phyloP scores from a whole-genome alignment of 2,113 vertebrate species.

The Dipodomys ordii region DNA sequence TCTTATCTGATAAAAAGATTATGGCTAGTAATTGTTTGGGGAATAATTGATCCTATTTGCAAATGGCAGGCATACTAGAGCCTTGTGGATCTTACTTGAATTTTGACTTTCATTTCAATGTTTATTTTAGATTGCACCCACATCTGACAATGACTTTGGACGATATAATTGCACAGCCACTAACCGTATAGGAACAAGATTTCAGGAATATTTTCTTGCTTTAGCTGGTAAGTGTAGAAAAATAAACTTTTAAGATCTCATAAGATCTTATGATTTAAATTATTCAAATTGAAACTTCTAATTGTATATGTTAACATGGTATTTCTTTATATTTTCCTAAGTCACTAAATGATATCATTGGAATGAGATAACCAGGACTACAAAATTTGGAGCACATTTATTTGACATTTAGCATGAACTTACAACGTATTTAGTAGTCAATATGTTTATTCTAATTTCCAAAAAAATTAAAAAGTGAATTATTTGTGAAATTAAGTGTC shows the following conservation, averaged over 20 bases:
- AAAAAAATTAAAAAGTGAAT: not conserved
- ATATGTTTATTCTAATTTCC: not conserved
- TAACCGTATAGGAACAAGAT: constrained; percentile 95
- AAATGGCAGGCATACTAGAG: not conserved
- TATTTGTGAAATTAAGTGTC: not conserved
- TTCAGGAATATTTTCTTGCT: constrained; percentile 96
- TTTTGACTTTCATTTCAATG: not conserved
- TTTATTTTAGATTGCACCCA: constrained; percentile 93
- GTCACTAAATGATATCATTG: not conserved
- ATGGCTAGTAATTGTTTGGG: not conserved
- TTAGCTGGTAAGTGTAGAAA: constrained; percentile 93
- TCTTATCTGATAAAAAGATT: not conserved
- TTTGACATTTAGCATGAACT: not conserved
- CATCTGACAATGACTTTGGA: constrained; percentile 97
- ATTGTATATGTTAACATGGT: not conserved
- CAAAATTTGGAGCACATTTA: not conserved
- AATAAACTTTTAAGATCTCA: constrained; percentile 2
- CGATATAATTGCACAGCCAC: constrained; percentile 97
- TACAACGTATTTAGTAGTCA: not conserved
- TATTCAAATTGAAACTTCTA: not conserved
- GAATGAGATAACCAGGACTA: not conserved
- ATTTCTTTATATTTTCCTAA: not conserved
- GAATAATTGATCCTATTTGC: not conserved
- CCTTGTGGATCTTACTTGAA: not conserved
- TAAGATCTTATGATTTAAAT: too few relatives aligned